These are phyloP conservation scores for Acanthosepion pharaonis DNA, from an alignment of 2,888 invertebrate genomes.

Conservation along the genomic window DNA sequence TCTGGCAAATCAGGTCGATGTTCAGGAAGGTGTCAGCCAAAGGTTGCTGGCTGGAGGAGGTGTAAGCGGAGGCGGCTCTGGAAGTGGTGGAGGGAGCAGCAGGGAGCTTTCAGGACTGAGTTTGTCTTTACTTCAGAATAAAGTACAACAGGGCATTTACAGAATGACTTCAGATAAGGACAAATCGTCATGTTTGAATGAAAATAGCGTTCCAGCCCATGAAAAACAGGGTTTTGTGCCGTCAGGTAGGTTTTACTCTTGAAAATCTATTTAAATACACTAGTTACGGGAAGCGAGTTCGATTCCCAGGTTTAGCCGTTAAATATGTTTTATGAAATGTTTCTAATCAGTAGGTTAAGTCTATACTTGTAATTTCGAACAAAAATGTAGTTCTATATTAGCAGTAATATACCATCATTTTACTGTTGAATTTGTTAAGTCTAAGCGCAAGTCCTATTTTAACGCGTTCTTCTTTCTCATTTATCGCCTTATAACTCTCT, in stretches of 20 bases:
- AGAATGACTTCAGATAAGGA: neutral
- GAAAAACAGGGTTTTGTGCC: neutral
- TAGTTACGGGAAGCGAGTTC: no score
- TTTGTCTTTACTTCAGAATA: neutral
- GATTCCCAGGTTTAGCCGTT: no score
- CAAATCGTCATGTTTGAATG: neutral
- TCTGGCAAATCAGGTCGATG: neutral
- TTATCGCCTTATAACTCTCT: no score
- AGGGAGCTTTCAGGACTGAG: neutral
- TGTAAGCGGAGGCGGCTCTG: neutral
- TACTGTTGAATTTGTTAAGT: no score
- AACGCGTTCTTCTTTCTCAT: no score
- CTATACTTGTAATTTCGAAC: no score
- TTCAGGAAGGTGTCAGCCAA: neutral
- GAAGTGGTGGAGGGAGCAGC: neutral
- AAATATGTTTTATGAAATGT: no score
- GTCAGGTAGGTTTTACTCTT: neutral
- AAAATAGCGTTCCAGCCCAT: neutral
- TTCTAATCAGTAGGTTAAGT: no score
- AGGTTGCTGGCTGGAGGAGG: neutral
- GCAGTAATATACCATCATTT: no score
- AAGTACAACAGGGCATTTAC: neutral
- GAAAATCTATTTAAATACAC: neutral
- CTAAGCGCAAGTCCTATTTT: no score
- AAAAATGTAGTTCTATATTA: no score